A percentile compares a stretch with the other conserved stretches of the same genome.
Evolutionary conservation across 2,888 invertebrate species (phyloP).

Genomic region (Cylindroiulus punctatus): DNA sequence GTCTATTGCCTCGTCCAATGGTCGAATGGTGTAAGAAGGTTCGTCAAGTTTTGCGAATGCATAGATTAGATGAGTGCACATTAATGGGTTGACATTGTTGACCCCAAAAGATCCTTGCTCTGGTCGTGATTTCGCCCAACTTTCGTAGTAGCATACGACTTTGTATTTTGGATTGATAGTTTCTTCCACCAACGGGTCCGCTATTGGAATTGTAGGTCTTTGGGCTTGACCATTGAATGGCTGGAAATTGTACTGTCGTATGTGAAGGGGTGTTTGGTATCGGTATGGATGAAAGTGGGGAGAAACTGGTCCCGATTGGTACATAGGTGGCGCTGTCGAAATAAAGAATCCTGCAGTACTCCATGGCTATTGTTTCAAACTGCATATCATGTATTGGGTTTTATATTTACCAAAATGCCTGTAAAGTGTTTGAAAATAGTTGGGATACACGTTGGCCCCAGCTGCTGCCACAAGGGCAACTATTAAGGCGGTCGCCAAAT

Average conservation of each 20-base stretch:
- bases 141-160: constrained; percentile 58
- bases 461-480: background rate
- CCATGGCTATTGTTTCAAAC: background rate
- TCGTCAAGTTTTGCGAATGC: constrained; percentile 57
- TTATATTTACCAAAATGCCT: background rate
- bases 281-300: constrained; percentile 8
- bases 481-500: background rate
- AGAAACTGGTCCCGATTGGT: constrained; percentile 13
- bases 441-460: constrained; percentile 12
- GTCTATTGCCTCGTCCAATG: constrained; percentile 54
- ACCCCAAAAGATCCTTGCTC: constrained; percentile 53
- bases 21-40: constrained; percentile 56
- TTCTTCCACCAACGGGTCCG: background rate
- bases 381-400: background rate
- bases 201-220: background rate
- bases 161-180: constrained; percentile 52
- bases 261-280: background rate
- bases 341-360: background rate
- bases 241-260: background rate
- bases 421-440: background rate
- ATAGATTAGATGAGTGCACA: constrained; percentile 58
- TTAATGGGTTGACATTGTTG: constrained; percentile 57
- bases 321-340: background rate
- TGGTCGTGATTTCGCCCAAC: constrained; percentile 57
- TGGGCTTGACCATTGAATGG: constrained; percentile 17